phyloP scores from a whole-genome alignment of 2,888 invertebrate species.

The Pseudococcus longispinus region DNA sequence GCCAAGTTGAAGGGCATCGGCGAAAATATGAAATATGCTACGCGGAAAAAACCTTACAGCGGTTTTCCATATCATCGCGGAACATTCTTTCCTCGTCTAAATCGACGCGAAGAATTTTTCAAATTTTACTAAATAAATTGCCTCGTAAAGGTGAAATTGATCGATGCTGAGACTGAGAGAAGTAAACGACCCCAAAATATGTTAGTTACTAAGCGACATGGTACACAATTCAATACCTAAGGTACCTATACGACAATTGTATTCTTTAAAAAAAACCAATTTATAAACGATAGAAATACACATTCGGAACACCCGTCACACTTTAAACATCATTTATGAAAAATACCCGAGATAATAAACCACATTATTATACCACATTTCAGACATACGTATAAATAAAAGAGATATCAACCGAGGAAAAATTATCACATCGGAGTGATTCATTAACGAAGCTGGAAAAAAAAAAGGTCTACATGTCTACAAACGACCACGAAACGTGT shows the following conservation, averaged over 20 bases:
- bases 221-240: not conserved
- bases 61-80: not conserved
- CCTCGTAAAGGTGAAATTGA: not conserved
- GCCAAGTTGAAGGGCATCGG: not conserved
- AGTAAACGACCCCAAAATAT: slow-evolving; percentile 1
- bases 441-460: not conserved
- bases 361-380: not conserved
- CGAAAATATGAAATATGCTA: not conserved
- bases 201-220: not conserved
- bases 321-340: not conserved
- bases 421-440: not conserved
- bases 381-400: not conserved
- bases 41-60: not conserved
- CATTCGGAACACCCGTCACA: not conserved
- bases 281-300: not conserved
- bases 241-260: not conserved
- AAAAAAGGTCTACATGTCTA: not conserved
- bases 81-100: not conserved
- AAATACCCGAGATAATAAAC: not conserved
- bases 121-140: not conserved
- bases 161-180: not conserved
- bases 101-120: not conserved
- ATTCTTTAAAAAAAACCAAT: not conserved
- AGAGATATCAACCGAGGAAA: not conserved
- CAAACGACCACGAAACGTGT: not conserved